Conservation (phyloP, 2,113 vertebrate genomes). For the Dicerorhinus sumatrensis region DNA sequence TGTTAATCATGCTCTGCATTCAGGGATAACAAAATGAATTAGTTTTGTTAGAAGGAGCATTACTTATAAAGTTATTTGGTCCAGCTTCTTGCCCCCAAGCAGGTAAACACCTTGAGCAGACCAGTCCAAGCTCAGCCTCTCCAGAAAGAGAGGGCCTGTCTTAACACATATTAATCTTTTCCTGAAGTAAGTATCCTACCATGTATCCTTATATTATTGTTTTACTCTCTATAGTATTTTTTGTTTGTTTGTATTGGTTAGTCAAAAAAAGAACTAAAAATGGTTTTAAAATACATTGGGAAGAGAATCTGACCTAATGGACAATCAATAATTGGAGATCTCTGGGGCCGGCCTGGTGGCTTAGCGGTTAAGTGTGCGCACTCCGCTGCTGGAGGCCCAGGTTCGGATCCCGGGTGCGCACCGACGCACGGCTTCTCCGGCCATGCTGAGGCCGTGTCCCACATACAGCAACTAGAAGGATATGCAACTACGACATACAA, state of each 20-base stretch:
- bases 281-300: not conserved
- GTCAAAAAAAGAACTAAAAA: not conserved
- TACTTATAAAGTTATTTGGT: not conserved
- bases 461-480: too few relatives aligned
- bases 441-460: too few relatives aligned
- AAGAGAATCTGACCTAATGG: not conserved
- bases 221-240: slow-evolving; percentile 1
- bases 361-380: too few relatives aligned
- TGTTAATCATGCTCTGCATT: slow-evolving; percentile 21
- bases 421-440: too few relatives aligned
- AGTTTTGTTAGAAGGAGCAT: not conserved
- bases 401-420: too few relatives aligned
- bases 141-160: not conserved
- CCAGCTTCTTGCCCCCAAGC: not conserved
- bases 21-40: not conserved
- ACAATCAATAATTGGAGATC: not conserved
- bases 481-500: too few relatives aligned
- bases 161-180: not conserved
- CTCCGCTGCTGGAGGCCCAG: too few relatives aligned
- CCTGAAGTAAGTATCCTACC: not conserved
- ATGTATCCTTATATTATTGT: not conserved
- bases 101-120: not conserved
- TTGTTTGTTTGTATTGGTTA: not conserved
- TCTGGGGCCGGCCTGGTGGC: too few relatives aligned
- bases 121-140: not conserved